phyloP scores from a whole-genome alignment of 2,113 vertebrate genomes.

The Centropristis striata region DNA sequence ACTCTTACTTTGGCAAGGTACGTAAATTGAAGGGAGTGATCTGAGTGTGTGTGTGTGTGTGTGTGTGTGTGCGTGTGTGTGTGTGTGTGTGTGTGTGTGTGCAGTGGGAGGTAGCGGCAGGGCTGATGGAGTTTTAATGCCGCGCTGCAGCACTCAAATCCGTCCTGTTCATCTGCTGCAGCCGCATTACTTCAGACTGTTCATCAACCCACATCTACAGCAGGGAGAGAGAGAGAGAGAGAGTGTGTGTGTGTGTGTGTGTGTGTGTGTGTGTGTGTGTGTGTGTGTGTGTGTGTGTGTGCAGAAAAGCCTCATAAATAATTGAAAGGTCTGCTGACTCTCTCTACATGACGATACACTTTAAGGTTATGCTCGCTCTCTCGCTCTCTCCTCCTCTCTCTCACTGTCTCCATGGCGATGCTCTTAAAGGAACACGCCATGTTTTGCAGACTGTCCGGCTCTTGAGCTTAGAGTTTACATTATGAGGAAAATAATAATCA shows the following conservation, averaged over 20 bases:
- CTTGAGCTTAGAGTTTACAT: too few relatives aligned
- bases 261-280: conserved; percentile 2
- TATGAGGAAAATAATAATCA: too few relatives aligned
- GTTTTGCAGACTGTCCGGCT: not conserved
- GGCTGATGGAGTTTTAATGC: conserved; percentile 50
- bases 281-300: conserved; percentile 17
- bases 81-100: not conserved
- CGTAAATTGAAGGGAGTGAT: too few relatives aligned
- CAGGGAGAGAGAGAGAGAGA: too few relatives aligned
- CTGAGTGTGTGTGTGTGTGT: too few relatives aligned
- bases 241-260: conserved; percentile 17
- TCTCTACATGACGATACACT: conserved; percentile 33
- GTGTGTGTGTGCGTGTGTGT: not conserved
- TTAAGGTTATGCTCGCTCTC: conserved; percentile 38
- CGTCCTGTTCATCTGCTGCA: conserved; percentile 36
- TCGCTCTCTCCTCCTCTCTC: conserved; percentile 14
- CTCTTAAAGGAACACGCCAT: conserved; percentile 40
- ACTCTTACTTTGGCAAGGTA: too few relatives aligned
- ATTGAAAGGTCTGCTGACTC: conserved; percentile 49
- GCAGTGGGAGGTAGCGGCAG: not conserved
- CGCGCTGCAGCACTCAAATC: conserved; percentile 40
- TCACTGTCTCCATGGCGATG: conserved; percentile 48
- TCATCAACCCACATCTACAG: conserved; percentile 5
- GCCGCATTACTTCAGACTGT: conserved; percentile 21
- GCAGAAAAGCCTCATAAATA: conserved; percentile 52